Base-by-base conservation (phyloP, 2,113 vertebrate species). In the Climacteris rufus region DNA sequence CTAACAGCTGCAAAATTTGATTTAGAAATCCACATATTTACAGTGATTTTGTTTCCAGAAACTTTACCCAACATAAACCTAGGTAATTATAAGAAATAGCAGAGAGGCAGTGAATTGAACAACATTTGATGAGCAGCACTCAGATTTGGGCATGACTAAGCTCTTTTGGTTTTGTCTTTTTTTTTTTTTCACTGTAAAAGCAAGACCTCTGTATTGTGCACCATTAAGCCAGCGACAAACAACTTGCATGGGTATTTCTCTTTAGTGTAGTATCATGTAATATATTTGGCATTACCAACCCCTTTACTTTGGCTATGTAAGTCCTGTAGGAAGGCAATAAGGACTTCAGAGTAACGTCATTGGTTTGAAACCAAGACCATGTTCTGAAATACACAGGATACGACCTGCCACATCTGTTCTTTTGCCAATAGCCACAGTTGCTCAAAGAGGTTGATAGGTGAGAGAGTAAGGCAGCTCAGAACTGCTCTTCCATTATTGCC, bases 1-100 rank as follows among this genome's bases (percentile, higher is more conserved):
- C 37, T 75, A 84, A 80, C n/a, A 84, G 47, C 40, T 92, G 30
- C 40, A 87, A 57, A 93, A 88, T 68, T 63, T 60, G 27, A 84
- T 88, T 49, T 23, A 6, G 74, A 79, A 65, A 72, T 35, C 5
- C 25, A 89, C 28, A 39, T 37, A 14, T 50, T 68, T 49, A 72
- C 12, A n/a, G 16, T 30, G 19, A 50, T 30, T 84, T 64, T 94
- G 13, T 86, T 83, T 79, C 59, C 71, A 69, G 60, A 91, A 65
- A 47, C 40, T 81, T 87, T 60, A 70, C 31, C 42, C 25, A 44
- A 19, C 14, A 22, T 40, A 66, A 80, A 86, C 52, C 50, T 14
- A 74, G 11, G 19, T 39, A 77, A 70, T 50, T 71, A 63, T 5
- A 81, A 70, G 81, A 92, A 93, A 25, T 24, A 54, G 24, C 52